Conservation (phyloP, 2,888 invertebrate species). For the Mechanitis mazaeus region DNA sequence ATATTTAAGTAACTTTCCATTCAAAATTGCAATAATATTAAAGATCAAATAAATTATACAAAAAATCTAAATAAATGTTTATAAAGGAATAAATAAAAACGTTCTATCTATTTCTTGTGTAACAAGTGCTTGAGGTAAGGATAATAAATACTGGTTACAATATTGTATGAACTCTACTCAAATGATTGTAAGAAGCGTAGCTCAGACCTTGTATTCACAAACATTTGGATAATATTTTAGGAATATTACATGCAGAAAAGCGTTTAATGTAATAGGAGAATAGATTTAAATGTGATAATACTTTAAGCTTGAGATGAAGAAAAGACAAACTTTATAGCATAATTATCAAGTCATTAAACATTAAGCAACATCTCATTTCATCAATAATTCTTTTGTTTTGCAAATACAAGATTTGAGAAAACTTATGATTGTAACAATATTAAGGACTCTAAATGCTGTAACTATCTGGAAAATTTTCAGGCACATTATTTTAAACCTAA, state of each 20-base stretch:
- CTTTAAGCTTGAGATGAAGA: no score
- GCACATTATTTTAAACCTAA: constrained; percentile 18
- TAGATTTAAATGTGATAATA: no score
- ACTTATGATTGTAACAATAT: neutral
- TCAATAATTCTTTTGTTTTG: neutral
- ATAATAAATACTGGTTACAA: constrained; percentile 20
- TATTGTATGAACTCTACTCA: neutral
- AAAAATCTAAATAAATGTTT: constrained; percentile 22
- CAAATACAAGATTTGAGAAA: neutral
- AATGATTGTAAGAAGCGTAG: no score
- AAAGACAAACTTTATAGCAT: no score
- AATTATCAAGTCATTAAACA: no score
- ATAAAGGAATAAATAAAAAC: constrained; percentile 29
- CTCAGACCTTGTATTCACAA: no score
- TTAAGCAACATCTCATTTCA: neutral
- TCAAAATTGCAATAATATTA: constrained; percentile 23
- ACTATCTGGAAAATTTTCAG: constrained; percentile 7
- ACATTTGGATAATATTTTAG: no score
- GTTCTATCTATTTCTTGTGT: constrained; percentile 34
- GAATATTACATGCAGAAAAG: no score
- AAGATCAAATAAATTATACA: constrained; percentile 21
- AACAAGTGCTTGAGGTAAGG: constrained; percentile 40
- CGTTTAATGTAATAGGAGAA: no score
- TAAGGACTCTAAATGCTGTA: neutral
- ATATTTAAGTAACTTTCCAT: constrained; percentile 29